A percentile compares a stretch with the other conserved stretches of the same genome.
phyloP scores from a whole-genome alignment of 2,888 invertebrate genomes.

The Synergus laeviventris region DNA sequence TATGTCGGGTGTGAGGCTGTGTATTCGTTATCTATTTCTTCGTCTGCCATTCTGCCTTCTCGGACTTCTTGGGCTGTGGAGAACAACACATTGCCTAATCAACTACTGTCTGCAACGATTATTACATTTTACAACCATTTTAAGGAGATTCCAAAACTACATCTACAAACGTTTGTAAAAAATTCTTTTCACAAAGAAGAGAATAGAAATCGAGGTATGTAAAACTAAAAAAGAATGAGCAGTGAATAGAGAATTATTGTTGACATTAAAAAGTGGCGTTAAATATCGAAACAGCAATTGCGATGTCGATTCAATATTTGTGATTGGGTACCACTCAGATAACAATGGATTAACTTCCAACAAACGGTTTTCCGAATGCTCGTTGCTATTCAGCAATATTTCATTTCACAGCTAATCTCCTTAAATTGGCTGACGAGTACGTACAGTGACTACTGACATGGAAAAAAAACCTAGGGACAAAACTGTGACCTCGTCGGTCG shows the following conservation, averaged over 20 bases:
- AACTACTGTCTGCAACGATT: slow-evolving; percentile 59
- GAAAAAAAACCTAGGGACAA: slow-evolving; percentile 21
- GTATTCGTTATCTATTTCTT: slow-evolving; percentile 77
- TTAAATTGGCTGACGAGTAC: slow-evolving; percentile 38
- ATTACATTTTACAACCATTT: slow-evolving; percentile 42
- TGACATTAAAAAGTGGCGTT: slow-evolving; percentile 13
- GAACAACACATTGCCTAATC: slow-evolving; percentile 74
- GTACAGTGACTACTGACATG: slow-evolving; percentile 32
- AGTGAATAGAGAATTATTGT: background rate
- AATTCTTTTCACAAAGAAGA: background rate
- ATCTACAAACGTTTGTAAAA: background rate
- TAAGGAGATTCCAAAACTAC: background rate
- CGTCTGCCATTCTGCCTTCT: slow-evolving; percentile 86
- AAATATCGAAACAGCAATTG: background rate
- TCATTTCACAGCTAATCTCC: slow-evolving; percentile 28
- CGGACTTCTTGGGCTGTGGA: slow-evolving; percentile 86
- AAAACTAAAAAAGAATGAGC: background rate
- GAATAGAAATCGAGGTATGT: background rate
- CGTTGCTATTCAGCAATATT: slow-evolving; percentile 16
- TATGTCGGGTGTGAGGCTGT: slow-evolving; percentile 56
- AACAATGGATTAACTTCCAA: slow-evolving; percentile 23
- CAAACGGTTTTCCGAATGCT: slow-evolving; percentile 8
- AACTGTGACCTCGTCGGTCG: slow-evolving; percentile 33
- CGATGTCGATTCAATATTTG: slow-evolving; percentile 10
- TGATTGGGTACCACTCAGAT: slow-evolving; percentile 17